Conservation (phyloP, 2,888 invertebrate genomes). For the Arge pagana region DNA sequence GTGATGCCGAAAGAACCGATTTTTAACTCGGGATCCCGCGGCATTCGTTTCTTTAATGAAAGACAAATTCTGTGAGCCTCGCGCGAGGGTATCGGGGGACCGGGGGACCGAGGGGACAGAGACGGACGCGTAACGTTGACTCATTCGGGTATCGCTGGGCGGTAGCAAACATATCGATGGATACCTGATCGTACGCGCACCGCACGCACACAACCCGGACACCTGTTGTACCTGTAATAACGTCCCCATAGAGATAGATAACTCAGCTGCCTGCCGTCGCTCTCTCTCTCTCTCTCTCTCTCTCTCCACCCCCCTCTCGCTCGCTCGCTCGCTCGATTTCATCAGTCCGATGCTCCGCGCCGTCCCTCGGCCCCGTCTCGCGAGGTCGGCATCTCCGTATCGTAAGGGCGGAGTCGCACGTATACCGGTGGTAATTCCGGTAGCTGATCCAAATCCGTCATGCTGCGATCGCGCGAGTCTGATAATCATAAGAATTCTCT, state of each 20-base stretch:
- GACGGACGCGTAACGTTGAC: constrained; percentile 4
- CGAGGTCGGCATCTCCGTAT: neutral
- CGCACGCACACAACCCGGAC: too few species aligned
- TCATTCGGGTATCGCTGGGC: constrained; percentile 28
- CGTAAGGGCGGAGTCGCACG: neutral
- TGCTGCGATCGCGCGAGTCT: constrained; percentile 44
- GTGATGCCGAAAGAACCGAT: constrained; percentile 9
- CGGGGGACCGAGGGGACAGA: neutral
- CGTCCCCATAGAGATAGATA: too few species aligned
- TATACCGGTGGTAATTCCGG: constrained; percentile 38
- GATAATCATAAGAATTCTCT: constrained; percentile 39
- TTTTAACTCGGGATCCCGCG: too few species aligned
- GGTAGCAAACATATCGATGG: constrained; percentile 28
- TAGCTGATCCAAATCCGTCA: constrained; percentile 52
- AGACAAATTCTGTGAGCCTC: too few species aligned
- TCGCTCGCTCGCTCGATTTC: constrained; percentile 25
- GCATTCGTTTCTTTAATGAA: too few species aligned
- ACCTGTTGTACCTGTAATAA: too few species aligned
- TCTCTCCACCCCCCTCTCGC: neutral
- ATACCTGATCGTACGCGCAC: neutral
- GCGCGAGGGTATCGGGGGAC: neutral
- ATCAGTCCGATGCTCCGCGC: constrained; percentile 29
- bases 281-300: constrained; percentile 2
- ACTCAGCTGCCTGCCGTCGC: constrained; percentile 7
- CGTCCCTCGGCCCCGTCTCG: constrained; percentile 6